Base-by-base conservation (phyloP, 1,140 invertebrate species). In the Choristoneura fumiferana region DNA sequence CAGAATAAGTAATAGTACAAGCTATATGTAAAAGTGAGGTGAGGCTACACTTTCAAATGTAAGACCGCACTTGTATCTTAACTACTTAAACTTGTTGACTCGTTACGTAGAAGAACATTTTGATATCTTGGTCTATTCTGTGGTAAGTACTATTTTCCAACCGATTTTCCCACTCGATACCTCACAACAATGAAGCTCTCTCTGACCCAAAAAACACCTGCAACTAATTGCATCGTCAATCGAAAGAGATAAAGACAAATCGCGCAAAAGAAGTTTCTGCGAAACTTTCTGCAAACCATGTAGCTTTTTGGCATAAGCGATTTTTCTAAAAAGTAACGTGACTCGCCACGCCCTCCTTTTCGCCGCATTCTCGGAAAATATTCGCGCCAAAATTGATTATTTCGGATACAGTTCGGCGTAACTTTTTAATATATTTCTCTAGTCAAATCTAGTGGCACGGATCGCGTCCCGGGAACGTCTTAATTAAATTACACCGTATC, bases 401-500 rank as follows among this genome's bases (percentile, higher is more conserved):
- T 17, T 29, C 22, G 22, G 22, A n/a, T 29, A 29, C 22, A 29
- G 22, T 29, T 29, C 22, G 22, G 22, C 54, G 60, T 65, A 69
- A 64, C 54, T 62, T 55, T 54, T 71, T 63, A 59, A 65, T 61
- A 71, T 72, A 66, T 71, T 64, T 67, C 63, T 64, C 65, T 67
- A n/a, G n/a, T n/a, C n/a, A n/a, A n/a, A n/a, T n/a, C n/a, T n/a
- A 70, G 67, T 71, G 70, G 78, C 76, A 76, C 68, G 52, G 63
- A 69, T 59, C 66, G 57, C 49, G 63, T 71, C 61, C 66, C 62
- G 63, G 69, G 74, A 73, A 67, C 61, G 56, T 78, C 69, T 80
- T 80, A 78, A 76, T 79, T 80, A 73, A 78, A 76, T 79, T 80
- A 73, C 70, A 57, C 37, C 39, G 65, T 67, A 63, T 64, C 60